These are phyloP conservation scores for Podocnemis expansa DNA, from an alignment of 2,113 vertebrate genomes.

Conservation along the genomic window DNA sequence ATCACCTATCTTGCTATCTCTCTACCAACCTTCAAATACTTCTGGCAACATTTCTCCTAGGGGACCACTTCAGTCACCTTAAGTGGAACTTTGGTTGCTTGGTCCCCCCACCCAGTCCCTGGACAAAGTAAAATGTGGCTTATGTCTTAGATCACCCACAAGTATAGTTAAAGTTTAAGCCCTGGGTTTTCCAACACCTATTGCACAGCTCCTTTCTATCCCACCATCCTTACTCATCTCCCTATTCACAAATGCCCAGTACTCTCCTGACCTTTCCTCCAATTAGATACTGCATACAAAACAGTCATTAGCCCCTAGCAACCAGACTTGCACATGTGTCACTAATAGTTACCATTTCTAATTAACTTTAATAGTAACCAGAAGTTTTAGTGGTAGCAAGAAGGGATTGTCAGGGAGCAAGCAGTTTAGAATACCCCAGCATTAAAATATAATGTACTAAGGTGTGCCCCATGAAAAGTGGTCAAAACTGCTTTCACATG, in stretches of 20 bases:
- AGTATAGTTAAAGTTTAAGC: neutral
- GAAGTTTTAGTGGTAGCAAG: neutral
- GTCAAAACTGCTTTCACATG: neutral
- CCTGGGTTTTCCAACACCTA: slow-evolving; percentile 26
- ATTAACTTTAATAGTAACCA: neutral
- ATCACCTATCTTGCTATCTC: neutral
- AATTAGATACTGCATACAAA: neutral
- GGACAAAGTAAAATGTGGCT: neutral
- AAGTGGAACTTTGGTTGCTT: neutral
- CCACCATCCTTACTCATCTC: slow-evolving; percentile 3
- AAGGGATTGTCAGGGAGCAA: neutral
- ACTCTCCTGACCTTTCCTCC: neutral
- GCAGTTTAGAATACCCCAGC: neutral
- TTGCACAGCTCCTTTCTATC: slow-evolving; percentile 1
- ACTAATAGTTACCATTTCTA: neutral
- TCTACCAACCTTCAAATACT: neutral
- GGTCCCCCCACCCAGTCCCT: neutral
- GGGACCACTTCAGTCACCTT: neutral
- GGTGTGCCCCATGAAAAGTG: neutral
- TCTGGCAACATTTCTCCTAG: neutral
- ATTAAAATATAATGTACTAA: neutral
- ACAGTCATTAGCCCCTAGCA: neutral
- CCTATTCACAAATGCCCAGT: neutral
- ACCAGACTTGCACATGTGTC: neutral
- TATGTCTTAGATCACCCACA: neutral